A percentile compares a stretch with the other conserved stretches of the same genome.
Evolutionary conservation across 2,797 vertebrate genomes (phyloP).

Genomic region (Manis javanica): DNA sequence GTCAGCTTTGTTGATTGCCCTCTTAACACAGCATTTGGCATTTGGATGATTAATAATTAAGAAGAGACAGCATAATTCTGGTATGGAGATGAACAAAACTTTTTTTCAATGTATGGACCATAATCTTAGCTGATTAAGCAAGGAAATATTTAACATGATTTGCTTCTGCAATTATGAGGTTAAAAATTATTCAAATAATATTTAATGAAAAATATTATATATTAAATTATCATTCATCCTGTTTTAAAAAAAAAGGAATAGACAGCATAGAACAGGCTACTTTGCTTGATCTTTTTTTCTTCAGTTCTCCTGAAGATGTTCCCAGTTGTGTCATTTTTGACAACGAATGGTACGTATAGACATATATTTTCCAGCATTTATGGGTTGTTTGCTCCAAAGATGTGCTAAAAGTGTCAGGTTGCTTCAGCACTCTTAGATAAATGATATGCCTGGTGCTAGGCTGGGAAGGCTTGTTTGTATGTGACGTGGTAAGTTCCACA

Average conservation of each 20-base stretch:
- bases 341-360: constrained; percentile 56
- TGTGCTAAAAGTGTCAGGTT: constrained; percentile 70
- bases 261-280: not conserved
- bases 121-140: no score
- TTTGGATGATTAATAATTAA: constrained; percentile 51
- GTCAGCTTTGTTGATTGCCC: not conserved
- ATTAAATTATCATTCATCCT: no score
- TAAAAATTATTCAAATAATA: no score
- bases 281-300: constrained; percentile 31
- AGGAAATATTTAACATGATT: no score
- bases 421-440: constrained; percentile 57
- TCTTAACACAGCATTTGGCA: constrained; percentile 1
- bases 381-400: constrained; percentile 61
- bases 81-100: no score
- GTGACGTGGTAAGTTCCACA: constrained; percentile 40
- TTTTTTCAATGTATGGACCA: no score
- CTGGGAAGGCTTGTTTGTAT: constrained; percentile 16
- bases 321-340: constrained; percentile 60
- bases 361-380: constrained; percentile 70
- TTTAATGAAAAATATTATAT: no score
- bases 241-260: not conserved
- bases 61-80: not conserved
- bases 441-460: not conserved
- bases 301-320: constrained; percentile 42
- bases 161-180: no score